These are phyloP conservation scores for Drosophila cognata DNA, from an alignment of 2,888 invertebrate genomes.

Conservation along the genomic window DNA sequence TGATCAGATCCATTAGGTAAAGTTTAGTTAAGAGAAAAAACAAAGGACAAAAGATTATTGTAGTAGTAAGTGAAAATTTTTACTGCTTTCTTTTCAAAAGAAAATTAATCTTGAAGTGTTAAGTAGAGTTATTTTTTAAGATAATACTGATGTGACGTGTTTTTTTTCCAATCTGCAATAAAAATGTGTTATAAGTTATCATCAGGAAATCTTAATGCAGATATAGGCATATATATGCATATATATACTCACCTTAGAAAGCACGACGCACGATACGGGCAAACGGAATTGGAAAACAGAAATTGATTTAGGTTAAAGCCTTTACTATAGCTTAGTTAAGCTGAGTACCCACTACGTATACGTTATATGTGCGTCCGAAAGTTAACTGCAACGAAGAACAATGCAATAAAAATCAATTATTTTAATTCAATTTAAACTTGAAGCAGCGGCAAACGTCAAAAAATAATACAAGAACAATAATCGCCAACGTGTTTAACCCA, in stretches of 20 bases:
- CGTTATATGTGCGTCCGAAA: conserved; percentile 49
- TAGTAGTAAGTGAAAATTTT: conserved; percentile 16
- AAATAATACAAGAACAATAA: neutral
- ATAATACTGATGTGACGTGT: conserved; percentile 64
- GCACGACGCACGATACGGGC: conserved; percentile 42
- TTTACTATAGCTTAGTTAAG: conserved; percentile 62
- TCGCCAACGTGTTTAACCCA: conserved; percentile 29
- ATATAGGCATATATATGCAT: neutral
- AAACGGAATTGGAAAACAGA: conserved; percentile 43
- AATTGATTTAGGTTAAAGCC: conserved; percentile 27
- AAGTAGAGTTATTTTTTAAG: conserved; percentile 37
- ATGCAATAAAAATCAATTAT: conserved; percentile 71
- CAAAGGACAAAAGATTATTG: neutral
- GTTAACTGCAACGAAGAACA: conserved; percentile 65
- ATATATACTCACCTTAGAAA: conserved; percentile 46
- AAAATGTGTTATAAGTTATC: neutral
- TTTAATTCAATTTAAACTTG: conserved; percentile 76
- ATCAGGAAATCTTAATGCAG: neutral
- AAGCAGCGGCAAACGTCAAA: conserved; percentile 31
- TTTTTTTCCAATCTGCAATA: conserved; percentile 54
- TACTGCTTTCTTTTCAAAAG: conserved; percentile 47
- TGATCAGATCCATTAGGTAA: neutral
- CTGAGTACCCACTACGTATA: conserved; percentile 44
- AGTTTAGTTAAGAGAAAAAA: conserved; percentile 13
- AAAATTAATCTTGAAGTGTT: conserved; percentile 24